Base-by-base conservation (phyloP, 2,888 invertebrate species). In the Neelides folsomi region DNA sequence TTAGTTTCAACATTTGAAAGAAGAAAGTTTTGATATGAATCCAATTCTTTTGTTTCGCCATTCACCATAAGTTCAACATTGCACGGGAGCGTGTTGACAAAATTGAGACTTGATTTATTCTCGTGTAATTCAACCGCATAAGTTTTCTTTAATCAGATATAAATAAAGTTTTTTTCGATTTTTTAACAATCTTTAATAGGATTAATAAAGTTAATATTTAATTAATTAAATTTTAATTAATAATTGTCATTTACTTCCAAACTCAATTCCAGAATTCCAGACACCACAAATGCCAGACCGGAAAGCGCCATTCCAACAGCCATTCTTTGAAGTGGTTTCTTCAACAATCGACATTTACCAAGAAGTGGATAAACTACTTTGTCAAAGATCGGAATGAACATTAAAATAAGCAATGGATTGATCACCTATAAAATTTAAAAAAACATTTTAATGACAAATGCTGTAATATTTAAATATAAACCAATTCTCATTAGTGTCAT, bases 51-150 rank as follows among this genome's bases (percentile, higher is more conserved):
- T 27, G 27, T 27, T 27, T 27, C 8, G 10, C 16, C 49, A 8
- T 41, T 50, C 15, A 37, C 54, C 19, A 27, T 47, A 7, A 75
- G 53, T 13, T 63, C 73, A 9, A 81, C 67, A 1, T 73, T 68
- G 64, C 83, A 83, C 0, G 74, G 76, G 12, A 81, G 68, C 0
- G 79, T 77, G 67, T 83, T 83, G 61, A 82, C 70, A 20, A 82
- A 67, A 53, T 79, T 76, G 44, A 82, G 62, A 0, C 78, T 77
- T 0, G 78, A 51, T 41, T 61, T 46, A 13, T 46, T 51, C 13
- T 35, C 10, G 16, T 34, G 45, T 15, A 66, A 55, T 19, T 56
- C 46, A 10, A 57, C 50, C 1, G 65, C 61, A 40, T 65, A 66
- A 4, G 64, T 65, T 13, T 56, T 47, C 66, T 67, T 52, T 9